Percentiles rank a stretch among this genome's conserved stretches.
These are phyloP conservation scores for Ceyx erithaca DNA, from an alignment of 2,797 vertebrate genomes.

Conservation along the genomic window DNA sequence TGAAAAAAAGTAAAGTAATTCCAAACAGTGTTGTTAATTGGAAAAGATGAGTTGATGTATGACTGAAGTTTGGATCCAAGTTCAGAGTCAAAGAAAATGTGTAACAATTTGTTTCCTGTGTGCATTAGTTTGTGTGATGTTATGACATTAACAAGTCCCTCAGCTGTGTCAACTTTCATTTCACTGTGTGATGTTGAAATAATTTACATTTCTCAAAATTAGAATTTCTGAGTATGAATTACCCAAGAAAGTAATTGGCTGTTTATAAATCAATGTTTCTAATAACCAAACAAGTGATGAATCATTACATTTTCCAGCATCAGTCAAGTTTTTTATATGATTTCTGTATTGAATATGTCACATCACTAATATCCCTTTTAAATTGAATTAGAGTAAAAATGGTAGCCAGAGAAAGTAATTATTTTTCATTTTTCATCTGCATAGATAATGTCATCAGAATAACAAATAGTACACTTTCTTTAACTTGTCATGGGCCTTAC, in stretches of 20 bases:
- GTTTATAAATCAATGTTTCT: constrained; percentile 52
- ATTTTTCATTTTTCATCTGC: constrained; percentile 14
- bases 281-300: constrained; percentile 49
- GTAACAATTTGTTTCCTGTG: constrained; percentile 55
- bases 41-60: constrained; percentile 26
- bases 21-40: constrained; percentile 50
- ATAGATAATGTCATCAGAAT: background rate
- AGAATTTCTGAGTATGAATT: constrained; percentile 30
- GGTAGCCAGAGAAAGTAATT: background rate
- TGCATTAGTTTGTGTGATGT: constrained; percentile 45
- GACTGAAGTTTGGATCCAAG: constrained; percentile 50
- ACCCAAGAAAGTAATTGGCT: constrained; percentile 47
- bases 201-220: constrained; percentile 52
- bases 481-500: background rate
- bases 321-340: background rate
- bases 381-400: constrained; percentile 8
- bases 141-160: constrained; percentile 61
- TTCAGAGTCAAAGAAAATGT: constrained; percentile 46
- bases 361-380: background rate
- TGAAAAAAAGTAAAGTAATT: background rate
- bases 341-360: constrained; percentile 9
- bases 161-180: constrained; percentile 54
- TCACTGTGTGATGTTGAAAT: constrained; percentile 35
- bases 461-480: background rate
- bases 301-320: constrained; percentile 24